Evolutionary conservation across 2,113 vertebrate species (phyloP), one percentile per base, ranked within the genome.

Genomic region (Aphelocoma coerulescens): DNA sequence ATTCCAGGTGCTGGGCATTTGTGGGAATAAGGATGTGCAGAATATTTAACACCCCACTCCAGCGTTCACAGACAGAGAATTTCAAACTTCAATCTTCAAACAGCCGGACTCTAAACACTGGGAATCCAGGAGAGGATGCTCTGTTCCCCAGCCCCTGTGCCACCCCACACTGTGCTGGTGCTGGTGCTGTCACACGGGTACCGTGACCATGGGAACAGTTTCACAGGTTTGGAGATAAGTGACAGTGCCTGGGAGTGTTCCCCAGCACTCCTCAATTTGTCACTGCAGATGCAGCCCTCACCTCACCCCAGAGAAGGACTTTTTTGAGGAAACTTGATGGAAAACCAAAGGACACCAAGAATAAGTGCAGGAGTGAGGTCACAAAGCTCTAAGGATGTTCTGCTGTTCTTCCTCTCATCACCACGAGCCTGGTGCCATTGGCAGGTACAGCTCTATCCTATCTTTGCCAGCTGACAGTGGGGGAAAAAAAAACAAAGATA

Each of bases 141-240:
- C 32, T 35, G 23, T 8, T 18, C 1, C 2, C 27, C 14, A 43
- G 14, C 22, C 19, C 19, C 24, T 35, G n/a, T 39, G 32, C 49
- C 63, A 59, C 12, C 32, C 48, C 32, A 55, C 30, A 8, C 30
- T 0, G 0, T 13, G 63, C 35, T 8, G 35, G 35, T 7, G 6
- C n/a, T 8, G 6, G 6, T 16, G 37, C 48, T 62, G 37, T 10
- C 57, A 22, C n/a, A 22, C 0, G 0, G 55, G 24, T 27, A 46
- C 26, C 0, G 0, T 3, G 49, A n/a, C 58, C n/a, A 32, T 4
- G 1, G 1, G 11, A 75, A 57, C 20, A 63, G 8, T 16, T 26
- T 8, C 55, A 23, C 32, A 30, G 26, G 4, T 26, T 16, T n/a
- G 65, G 76, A 61, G 44, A 57, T 16, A 30, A 72, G 71, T 23